Evolutionary conservation across 2,888 invertebrate genomes (phyloP).

Genomic region (Cinara cedri): DNA sequence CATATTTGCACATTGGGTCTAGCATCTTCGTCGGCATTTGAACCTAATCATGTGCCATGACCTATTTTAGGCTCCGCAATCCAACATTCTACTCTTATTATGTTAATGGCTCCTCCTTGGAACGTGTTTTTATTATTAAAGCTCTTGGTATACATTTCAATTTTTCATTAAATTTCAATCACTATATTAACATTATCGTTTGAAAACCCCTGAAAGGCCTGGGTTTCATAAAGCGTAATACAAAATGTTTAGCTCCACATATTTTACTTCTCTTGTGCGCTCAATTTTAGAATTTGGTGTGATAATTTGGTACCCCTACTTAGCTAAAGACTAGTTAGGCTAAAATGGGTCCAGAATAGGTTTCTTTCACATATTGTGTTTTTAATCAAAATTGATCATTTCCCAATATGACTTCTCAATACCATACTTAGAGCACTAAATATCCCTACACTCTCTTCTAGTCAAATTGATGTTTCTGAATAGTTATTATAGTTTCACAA

Average conservation of each 20-base stretch:
- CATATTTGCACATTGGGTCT: too few species aligned
- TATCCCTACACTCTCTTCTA: not conserved
- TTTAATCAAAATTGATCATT: not conserved
- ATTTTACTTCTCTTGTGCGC: not conserved
- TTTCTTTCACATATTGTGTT: not conserved
- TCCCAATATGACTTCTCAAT: too few species aligned
- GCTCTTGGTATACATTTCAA: slow-evolving; percentile 2
- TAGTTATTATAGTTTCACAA: too few species aligned
- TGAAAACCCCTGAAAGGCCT: not conserved
- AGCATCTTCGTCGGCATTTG: not conserved
- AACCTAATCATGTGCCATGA: not conserved
- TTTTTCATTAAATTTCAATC: not conserved
- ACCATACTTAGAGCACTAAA: not conserved
- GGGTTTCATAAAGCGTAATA: not conserved
- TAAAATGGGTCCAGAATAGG: not conserved
- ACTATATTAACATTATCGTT: not conserved
- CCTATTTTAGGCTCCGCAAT: too few species aligned
- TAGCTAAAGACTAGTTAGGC: not conserved
- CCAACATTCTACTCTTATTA: not conserved
- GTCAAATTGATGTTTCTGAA: too few species aligned
- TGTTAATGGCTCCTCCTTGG: not conserved
- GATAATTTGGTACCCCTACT: not conserved
- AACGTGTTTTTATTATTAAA: not conserved
- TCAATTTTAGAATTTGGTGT: not conserved
- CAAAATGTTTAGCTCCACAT: not conserved